phyloP scores from a whole-genome alignment of 2,113 vertebrate genomes.

The Sylvilagus bachmani region DNA sequence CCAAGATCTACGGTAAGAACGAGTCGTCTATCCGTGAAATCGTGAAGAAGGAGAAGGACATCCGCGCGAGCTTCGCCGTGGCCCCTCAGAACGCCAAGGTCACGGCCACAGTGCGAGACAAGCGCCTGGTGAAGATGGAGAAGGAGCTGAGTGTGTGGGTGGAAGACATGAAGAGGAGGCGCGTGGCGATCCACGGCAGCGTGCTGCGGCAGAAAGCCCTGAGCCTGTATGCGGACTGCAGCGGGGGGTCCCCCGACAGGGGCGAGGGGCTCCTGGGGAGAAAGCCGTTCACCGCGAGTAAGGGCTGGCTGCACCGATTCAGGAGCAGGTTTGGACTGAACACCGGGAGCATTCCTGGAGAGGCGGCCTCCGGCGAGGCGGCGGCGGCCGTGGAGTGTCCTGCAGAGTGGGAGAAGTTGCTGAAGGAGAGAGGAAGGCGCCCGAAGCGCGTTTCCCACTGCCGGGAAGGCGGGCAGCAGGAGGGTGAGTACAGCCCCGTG shows the following conservation, averaged over 20 bases:
- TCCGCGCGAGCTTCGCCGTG: neutral
- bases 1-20: neutral
- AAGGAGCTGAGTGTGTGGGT: neutral
- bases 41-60: neutral
- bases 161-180: neutral
- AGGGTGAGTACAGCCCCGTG: neutral
- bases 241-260: neutral
- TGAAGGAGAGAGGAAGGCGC: neutral
- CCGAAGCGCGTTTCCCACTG: neutral
- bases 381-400: neutral
- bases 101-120: neutral
- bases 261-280: rapidly evolving
- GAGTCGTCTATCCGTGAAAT: neutral
- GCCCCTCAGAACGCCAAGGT: neutral
- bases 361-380: neutral
- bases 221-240: neutral
- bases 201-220: neutral
- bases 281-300: neutral
- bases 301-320: neutral
- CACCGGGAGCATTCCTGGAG: neutral
- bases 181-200: neutral
- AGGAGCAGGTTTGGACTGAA: neutral
- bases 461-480: neutral
- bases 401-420: neutral
- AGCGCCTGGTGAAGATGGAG: neutral